Evolutionary conservation across 30 jellyfish, hydroid and myxozoan species (phyloP), one percentile per base, ranked within the genome.

Genomic region (Chrysaora quinquecirrha): DNA sequence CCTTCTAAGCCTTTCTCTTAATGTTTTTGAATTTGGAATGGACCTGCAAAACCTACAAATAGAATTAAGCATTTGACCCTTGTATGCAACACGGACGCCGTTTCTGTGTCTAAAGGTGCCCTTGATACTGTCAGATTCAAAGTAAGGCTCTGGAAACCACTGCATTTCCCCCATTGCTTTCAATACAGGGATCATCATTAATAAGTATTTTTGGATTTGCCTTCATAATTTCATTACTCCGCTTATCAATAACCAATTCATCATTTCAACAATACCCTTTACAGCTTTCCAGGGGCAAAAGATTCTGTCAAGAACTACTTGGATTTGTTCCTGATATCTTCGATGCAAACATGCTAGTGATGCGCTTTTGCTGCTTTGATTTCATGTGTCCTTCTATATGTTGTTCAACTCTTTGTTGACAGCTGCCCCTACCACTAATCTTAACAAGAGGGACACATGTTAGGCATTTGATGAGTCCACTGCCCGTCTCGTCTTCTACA

Each of bases 361-460:
- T 50, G 66, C 66, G 66, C 66, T 50, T 50, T 50, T 50, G 66
- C 66, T 50, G 66, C 66, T 50, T 50, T 50, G 66, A 50, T 50
- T 50, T 50, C 23, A 50, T 50, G 66, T 50, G 66, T 50, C 66
- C 66, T 9, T 50, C 66, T 50, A 50, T 6, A 50, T 50, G 66
- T 50, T 50, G 66, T 50, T 50, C 66, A 50, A 50, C 66, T 50
- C 66, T 50, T 50, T 50, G 66, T 50, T 50, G 66, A 50, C 66
- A 50, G 66, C 66, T 50, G 66, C 66, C 66, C 66, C 66, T 50
- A 50, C 66, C 66, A 50, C 20, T 50, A 29, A 50, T 50, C 66
- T 50, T 7, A 50, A 50, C 66, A 19, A 1, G 66, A 11, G 66
- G 66, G 66, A 50, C 66, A 50, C 66, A 50, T 50, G 66, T 19